Conservation (phyloP, 2,888 invertebrate species). For the Copidosoma aretas region DNA sequence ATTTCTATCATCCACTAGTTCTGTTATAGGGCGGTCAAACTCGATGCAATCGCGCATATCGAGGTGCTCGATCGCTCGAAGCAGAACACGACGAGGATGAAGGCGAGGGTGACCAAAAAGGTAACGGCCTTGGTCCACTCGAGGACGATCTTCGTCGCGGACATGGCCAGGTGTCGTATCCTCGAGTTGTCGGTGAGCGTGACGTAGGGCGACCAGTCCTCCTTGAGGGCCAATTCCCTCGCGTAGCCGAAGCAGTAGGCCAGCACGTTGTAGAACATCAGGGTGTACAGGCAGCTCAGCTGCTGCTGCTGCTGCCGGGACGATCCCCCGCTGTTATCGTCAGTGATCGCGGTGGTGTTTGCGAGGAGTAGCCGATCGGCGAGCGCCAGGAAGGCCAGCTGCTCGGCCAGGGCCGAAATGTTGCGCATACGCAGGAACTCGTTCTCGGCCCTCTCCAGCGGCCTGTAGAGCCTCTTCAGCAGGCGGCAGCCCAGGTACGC, state of each 20-base stretch:
- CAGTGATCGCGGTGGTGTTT: too few species aligned
- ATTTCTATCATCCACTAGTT: too few species aligned
- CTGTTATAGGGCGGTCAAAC: too few species aligned
- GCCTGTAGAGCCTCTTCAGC: constrained; percentile 9
- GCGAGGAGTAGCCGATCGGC: constrained; percentile 74
- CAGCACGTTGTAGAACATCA: constrained; percentile 83
- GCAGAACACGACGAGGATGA: constrained; percentile 77
- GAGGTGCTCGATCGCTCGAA: too few species aligned
- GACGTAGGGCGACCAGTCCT: constrained; percentile 80
- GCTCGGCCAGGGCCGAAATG: constrained; percentile 74
- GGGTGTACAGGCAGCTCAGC: constrained; percentile 76
- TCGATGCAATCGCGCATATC: too few species aligned
- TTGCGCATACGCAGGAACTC: constrained; percentile 75
- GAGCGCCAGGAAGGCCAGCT: constrained; percentile 77
- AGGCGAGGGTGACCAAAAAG: constrained; percentile 78
- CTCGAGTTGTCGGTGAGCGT: constrained; percentile 76
- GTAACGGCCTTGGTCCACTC: constrained; percentile 85
- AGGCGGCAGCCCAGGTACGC: neutral
- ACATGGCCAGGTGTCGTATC: constrained; percentile 81
- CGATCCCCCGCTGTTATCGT: too few species aligned
- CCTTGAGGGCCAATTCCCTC: constrained; percentile 75
- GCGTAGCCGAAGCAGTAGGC: constrained; percentile 80
- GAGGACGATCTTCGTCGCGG: constrained; percentile 79
- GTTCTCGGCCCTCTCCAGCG: constrained; percentile 70
- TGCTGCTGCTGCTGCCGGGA: constrained; percentile 61